Conservation (phyloP, 2,888 invertebrate genomes). For the Himalopsyche japonica region DNA sequence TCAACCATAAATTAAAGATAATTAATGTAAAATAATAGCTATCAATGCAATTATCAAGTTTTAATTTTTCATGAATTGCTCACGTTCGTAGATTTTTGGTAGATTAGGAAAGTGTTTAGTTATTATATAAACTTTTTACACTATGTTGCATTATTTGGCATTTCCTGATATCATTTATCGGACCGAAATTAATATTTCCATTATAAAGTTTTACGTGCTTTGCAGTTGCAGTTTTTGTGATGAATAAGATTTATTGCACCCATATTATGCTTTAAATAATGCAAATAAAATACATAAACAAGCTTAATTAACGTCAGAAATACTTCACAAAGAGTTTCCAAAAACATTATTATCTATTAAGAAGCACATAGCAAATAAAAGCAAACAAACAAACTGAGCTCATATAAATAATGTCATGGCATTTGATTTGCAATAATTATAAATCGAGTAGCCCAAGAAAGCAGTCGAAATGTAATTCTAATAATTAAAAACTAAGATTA, state of each 20-base stretch:
- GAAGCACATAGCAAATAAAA: not conserved
- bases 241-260: not conserved
- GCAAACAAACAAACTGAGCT: not conserved
- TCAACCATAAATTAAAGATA: no score
- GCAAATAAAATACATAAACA: not conserved
- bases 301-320: not conserved
- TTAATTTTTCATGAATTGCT: no score
- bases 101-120: no score
- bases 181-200: no score
- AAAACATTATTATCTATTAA: not conserved
- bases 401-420: not conserved
- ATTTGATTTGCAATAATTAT: not conserved
- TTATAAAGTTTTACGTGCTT: not conserved
- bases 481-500: no score
- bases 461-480: not conserved
- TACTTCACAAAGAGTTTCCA: not conserved
- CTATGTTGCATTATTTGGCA: not conserved
- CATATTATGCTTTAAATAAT: not conserved
- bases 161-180: conserved; percentile 12
- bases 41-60: no score
- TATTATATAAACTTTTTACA: no score
- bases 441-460: not conserved
- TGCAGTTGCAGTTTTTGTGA: not conserved
- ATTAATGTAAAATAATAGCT: no score
- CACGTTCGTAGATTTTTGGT: no score